Evolutionary conservation across 2,888 invertebrate genomes (phyloP), one percentile per base, ranked within the genome.

Genomic region (Catocala fraxini): DNA sequence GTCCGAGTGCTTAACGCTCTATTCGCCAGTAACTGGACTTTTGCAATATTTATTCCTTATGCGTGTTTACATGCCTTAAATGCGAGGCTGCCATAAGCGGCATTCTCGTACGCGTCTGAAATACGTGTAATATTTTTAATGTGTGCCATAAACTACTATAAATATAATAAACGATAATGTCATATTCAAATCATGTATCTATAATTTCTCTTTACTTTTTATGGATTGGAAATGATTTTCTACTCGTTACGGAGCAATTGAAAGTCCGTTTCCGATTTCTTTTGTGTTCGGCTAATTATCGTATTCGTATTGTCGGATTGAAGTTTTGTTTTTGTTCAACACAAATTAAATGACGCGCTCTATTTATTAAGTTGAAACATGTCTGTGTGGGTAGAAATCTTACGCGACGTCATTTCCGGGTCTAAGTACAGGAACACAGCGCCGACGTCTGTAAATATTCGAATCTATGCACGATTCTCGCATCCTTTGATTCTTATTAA

Each of bases 1-100:
- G 65, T 70, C 52, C 33, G 70, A 68, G 61, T 51, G 61, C 25
- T 49, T 46, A 47, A n/a, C 55, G 55, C 46, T 60, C 60, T 52
- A 68, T 65, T 77, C 64, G 86, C 82, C 85, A 83, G 80, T 93
- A 93, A 93, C 93, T 87, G 93, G 92, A 93, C 93, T 93, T 92
- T 92, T 87, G 89, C 87, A 93, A 93, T 94, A 89, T 83, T 86
- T 89, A 93, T 93, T 92, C 93, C 85, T 80, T 85, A 82, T 79
- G 89, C 91, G 93, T 93, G 86, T 84, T 83, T 82, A 81, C 84
- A 79, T 85, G 84, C 93, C 92, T 86, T 92, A 89, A 87, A 88
- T 83, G 92, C 88, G 82, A 85, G 84, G 79, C 82, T 81, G 78
- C 89, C 90, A 83, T 90, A 90, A 78, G 73, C 79, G 84, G 72